A percentile compares a stretch with the other conserved stretches of the same genome.
Conservation (phyloP, 1,140 invertebrate genomes). For the Babylonia areolata region DNA sequence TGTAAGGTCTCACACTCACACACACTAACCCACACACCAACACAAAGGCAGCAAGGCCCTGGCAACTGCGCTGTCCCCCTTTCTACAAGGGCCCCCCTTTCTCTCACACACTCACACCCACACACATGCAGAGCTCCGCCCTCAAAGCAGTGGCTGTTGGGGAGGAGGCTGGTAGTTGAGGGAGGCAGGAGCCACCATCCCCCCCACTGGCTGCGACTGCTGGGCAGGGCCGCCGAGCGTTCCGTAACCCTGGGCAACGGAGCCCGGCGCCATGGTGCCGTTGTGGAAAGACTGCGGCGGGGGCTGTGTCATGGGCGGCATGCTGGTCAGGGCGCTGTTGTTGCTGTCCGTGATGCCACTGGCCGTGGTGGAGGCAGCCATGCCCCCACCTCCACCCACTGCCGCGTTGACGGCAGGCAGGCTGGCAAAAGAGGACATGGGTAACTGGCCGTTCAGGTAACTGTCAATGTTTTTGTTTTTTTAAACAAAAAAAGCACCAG, state of each 20-base stretch:
- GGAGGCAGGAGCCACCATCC: neutral
- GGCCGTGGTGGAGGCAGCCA: neutral
- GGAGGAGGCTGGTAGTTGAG: conserved; percentile 30
- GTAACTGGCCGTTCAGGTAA: conserved; percentile 26
- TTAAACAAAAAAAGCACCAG: too few relatives aligned
- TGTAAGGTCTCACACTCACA: neutral
- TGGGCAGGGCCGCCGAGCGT: neutral
- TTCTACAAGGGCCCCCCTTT: neutral
- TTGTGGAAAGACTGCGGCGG: conserved; percentile 25
- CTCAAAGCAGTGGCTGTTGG: conserved; percentile 34
- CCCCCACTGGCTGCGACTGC: neutral
- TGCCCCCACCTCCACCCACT: neutral
- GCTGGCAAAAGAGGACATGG: conserved; percentile 38
- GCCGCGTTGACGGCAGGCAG: conserved; percentile 23
- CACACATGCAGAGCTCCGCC: neutral
- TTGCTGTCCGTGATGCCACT: neutral
- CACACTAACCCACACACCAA: neutral
- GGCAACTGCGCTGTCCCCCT: neutral
- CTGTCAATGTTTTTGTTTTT: too few relatives aligned
- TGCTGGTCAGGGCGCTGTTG: neutral
- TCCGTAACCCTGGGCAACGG: neutral
- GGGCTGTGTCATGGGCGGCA: neutral
- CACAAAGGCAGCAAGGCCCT: neutral
- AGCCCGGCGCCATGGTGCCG: conserved; percentile 9
- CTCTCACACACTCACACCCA: neutral